A percentile compares a stretch with the other conserved stretches of the same genome.
Evolutionary conservation across 2,888 invertebrate species (phyloP).

Genomic region (Drosophila falleni): DNA sequence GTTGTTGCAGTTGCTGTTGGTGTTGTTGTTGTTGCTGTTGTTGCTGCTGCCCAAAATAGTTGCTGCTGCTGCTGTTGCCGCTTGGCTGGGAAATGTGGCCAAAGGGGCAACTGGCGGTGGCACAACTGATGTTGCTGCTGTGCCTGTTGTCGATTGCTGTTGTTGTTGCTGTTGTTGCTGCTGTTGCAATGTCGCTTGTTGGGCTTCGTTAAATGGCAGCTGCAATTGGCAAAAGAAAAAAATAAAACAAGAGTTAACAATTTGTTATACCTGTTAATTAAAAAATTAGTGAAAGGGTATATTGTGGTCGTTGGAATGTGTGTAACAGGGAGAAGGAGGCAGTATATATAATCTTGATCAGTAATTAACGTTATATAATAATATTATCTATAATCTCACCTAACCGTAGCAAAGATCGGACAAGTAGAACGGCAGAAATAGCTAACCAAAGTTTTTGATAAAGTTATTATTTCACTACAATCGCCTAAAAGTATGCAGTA

Average conservation of each 20-base stretch:
- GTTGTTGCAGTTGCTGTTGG: slow-evolving; percentile 35
- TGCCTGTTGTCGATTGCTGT: slow-evolving; percentile 44
- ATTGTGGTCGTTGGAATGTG: too few species aligned
- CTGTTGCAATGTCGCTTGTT: slow-evolving; percentile 70
- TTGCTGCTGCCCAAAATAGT: slow-evolving; percentile 59
- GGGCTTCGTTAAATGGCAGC: slow-evolving; percentile 80
- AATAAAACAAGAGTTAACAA: slow-evolving; percentile 35
- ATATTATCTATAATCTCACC: too few species aligned
- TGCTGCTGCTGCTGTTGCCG: slow-evolving; percentile 55
- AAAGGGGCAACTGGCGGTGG: slow-evolving; percentile 76
- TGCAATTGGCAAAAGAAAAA: slow-evolving; percentile 42
- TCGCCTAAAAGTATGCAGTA: too few species aligned
- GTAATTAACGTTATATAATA: too few species aligned
- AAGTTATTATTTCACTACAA: too few species aligned
- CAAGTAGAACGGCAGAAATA: too few species aligned
- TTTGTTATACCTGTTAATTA: too few species aligned
- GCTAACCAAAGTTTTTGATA: too few species aligned
- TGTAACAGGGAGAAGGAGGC: too few species aligned
- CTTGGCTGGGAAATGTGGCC: slow-evolving; percentile 74
- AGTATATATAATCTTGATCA: too few species aligned
- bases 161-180: slow-evolving; percentile 45
- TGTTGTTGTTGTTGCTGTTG: slow-evolving; percentile 51
- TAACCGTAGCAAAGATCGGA: too few species aligned
- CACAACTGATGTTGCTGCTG: slow-evolving; percentile 50
- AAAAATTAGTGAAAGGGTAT: too few species aligned